phyloP scores from a whole-genome alignment of 2,888 invertebrate species.

The Trimorus sp. region DNA sequence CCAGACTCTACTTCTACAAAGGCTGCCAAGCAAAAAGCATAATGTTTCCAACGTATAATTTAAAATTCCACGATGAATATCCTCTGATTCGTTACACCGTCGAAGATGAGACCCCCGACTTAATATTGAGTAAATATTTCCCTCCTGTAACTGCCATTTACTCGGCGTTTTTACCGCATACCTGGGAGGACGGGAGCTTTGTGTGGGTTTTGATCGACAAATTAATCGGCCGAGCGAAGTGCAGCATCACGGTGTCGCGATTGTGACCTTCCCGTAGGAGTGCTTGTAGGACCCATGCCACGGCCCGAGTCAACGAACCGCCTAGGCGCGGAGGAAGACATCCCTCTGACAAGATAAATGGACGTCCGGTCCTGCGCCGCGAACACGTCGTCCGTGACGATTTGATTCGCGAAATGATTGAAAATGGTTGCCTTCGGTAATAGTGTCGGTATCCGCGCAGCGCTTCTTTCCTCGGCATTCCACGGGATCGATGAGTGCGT shows the following conservation, averaged over 20 bases:
- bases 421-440: slow-evolving; percentile 42
- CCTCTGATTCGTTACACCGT: too few species aligned
- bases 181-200: too few species aligned
- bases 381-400: slow-evolving; percentile 49
- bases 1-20: too few species aligned
- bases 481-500: slow-evolving; percentile 46
- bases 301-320: slow-evolving; percentile 54
- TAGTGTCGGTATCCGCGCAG: slow-evolving; percentile 37
- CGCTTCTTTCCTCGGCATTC: slow-evolving; percentile 46
- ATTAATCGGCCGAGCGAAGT: background rate
- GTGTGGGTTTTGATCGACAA: too few species aligned
- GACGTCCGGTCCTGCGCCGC: slow-evolving; percentile 35
- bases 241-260: slow-evolving; percentile 46
- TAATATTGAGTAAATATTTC: too few species aligned
- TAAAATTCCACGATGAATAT: too few species aligned
- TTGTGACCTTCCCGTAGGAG: slow-evolving; percentile 56
- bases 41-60: too few species aligned
- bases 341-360: slow-evolving; percentile 41
- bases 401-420: slow-evolving; percentile 61
- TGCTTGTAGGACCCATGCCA: slow-evolving; percentile 40
- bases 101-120: too few species aligned
- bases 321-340: slow-evolving; percentile 13
- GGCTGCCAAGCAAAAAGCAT: too few species aligned
- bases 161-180: too few species aligned
- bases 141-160: too few species aligned